These are phyloP conservation scores for Machimus atricapillus DNA, from an alignment of 2,888 invertebrate species.

Conservation along the genomic window DNA sequence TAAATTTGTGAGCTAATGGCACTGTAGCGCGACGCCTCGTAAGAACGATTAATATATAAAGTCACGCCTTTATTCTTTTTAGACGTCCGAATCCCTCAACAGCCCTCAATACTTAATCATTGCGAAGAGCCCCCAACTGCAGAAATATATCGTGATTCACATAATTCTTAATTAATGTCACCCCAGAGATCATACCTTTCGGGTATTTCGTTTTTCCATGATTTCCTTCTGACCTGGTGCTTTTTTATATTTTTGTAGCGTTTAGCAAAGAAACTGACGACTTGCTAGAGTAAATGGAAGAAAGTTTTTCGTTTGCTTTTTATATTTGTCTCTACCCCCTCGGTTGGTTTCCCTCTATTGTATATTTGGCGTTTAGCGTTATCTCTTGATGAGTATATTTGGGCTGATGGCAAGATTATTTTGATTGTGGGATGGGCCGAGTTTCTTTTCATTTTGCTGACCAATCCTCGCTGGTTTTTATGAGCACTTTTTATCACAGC, in stretches of 20 bases:
- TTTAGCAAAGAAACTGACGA: conserved; percentile 15
- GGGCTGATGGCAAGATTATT: conserved; percentile 41
- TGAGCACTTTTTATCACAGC: conserved; percentile 13
- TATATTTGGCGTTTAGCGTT: conserved; percentile 39
- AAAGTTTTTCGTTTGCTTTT: conserved; percentile 13
- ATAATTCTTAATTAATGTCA: conserved; percentile 47
- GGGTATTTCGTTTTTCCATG: conserved; percentile 23
- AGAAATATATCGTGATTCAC: conserved; percentile 45
- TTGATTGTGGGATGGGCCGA: conserved; percentile 6
- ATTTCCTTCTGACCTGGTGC: not conserved
- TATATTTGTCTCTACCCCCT: not conserved
- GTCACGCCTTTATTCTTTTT: conserved; percentile 25
- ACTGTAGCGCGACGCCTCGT: not conserved
- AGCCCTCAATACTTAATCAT: conserved; percentile 36
- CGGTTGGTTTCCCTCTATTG: conserved; percentile 4
- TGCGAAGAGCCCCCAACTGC: conserved; percentile 5
- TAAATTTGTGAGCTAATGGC: not conserved
- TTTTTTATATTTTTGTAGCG: conserved; percentile 5
- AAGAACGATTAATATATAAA: not conserved
- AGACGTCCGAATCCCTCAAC: conserved; percentile 11
- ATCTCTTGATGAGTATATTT: conserved; percentile 43
- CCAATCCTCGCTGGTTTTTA: conserved; percentile 16
- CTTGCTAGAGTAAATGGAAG: conserved; percentile 12
- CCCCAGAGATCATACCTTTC: conserved; percentile 42
- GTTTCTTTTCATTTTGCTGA: conserved; percentile 35